phyloP scores from a whole-genome alignment of 2,113 vertebrate species.

The Sigmodon hispidus region DNA sequence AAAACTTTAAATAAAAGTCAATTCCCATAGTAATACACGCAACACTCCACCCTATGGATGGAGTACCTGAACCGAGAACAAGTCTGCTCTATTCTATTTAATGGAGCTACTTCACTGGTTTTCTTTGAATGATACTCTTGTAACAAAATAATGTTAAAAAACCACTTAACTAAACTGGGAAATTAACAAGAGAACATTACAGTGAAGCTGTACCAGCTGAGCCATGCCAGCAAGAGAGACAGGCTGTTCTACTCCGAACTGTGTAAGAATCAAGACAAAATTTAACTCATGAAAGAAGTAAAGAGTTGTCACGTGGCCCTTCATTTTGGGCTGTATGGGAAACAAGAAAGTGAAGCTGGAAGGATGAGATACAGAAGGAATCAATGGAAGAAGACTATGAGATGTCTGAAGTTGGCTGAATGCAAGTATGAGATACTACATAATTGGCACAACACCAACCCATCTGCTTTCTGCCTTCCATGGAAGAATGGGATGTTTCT shows the following conservation, averaged over 20 bases:
- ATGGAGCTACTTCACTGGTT: background rate
- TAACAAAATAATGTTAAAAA: background rate
- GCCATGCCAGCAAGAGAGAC: background rate
- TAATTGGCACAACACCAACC: rapidly evolving
- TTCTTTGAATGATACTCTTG: background rate
- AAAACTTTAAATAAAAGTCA: background rate
- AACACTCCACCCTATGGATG: background rate
- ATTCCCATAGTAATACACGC: background rate
- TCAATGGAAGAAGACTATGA: background rate
- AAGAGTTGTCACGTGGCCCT: background rate
- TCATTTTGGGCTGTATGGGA: background rate
- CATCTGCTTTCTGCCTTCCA: background rate
- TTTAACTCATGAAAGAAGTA: background rate
- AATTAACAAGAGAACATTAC: background rate
- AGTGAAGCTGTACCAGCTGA: background rate
- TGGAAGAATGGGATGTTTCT: background rate
- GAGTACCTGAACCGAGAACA: background rate
- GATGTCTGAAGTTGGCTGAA: background rate
- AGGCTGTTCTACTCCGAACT: background rate
- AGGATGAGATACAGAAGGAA: background rate
- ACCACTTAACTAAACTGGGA: background rate
- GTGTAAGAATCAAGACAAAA: background rate
- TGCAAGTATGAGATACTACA: background rate
- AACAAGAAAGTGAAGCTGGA: background rate
- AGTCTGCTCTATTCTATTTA: background rate